Conservation (phyloP, 2,888 invertebrate species). For the Volucella inflata region DNA sequence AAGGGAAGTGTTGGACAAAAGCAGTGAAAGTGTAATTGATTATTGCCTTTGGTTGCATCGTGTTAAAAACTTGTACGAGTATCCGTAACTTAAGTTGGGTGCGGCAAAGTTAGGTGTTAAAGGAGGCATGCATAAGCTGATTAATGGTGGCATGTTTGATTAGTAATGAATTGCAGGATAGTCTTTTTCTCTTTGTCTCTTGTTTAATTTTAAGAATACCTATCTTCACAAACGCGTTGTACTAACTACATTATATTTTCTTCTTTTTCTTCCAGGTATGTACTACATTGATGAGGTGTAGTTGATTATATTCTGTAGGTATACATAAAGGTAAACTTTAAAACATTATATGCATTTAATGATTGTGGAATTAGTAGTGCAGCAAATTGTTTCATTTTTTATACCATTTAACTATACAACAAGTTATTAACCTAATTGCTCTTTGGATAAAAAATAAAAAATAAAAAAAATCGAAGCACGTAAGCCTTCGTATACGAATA, state of each 20-base stretch:
- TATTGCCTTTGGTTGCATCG: constrained; percentile 51
- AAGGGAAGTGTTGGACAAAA: constrained; percentile 55
- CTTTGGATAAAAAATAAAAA: constrained; percentile 1
- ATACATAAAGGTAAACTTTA: constrained; percentile 19
- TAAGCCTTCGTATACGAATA: background rate
- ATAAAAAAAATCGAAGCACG: background rate
- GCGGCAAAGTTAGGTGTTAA: constrained; percentile 58
- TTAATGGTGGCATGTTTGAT: constrained; percentile 66
- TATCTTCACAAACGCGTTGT: background rate
- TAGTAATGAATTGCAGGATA: constrained; percentile 27
- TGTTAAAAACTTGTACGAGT: too few species aligned
- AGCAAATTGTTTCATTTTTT: constrained; percentile 55
- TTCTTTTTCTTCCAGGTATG: constrained; percentile 60
- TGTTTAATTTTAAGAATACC: background rate
- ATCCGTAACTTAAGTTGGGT: constrained; percentile 27
- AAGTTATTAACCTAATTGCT: constrained; percentile 68
- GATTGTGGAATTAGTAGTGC: constrained; percentile 25
- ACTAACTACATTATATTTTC: background rate
- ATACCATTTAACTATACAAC: constrained; percentile 39
- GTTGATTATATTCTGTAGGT: too few species aligned
- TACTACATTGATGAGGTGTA: constrained; percentile 2
- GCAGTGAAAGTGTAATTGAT: constrained; percentile 75
- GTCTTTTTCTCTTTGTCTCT: constrained; percentile 1
- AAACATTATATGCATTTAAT: constrained; percentile 19
- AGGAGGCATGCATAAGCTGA: constrained; percentile 49